A percentile compares a stretch with the other conserved stretches of the same genome.
Evolutionary conservation across 2,888 invertebrate genomes (phyloP).

Genomic region (Eupsilia transversa): DNA sequence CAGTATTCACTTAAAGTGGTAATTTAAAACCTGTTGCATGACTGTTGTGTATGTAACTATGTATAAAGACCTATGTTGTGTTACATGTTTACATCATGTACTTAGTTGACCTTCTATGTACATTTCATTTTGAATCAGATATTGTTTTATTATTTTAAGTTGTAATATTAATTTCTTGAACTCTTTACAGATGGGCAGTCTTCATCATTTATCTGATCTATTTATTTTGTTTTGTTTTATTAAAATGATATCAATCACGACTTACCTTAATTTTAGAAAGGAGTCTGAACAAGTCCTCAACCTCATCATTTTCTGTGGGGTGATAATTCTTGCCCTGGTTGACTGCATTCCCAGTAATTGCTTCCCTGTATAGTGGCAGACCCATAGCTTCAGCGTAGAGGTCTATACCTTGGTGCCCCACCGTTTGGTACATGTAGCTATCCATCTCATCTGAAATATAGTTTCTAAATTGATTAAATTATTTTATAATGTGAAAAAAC

Average conservation of each 20-base stretch:
- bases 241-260: background rate
- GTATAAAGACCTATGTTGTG: slow-evolving; percentile 16
- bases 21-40: slow-evolving; percentile 49
- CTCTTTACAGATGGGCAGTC: no score
- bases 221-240: background rate
- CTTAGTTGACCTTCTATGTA: background rate
- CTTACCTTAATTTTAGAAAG: slow-evolving; percentile 94
- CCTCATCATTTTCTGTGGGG: slow-evolving; percentile 97
- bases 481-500: background rate
- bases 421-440: slow-evolving; percentile 99
- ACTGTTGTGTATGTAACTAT: slow-evolving; percentile 2
- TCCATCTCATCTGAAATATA: slow-evolving; percentile 94
- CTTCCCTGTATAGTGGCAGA: slow-evolving; percentile 96
- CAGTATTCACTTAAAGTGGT: slow-evolving; percentile 29
- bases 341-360: slow-evolving; percentile 96
- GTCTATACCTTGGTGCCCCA: slow-evolving; percentile 98
- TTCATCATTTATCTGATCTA: no score
- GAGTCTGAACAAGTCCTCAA: slow-evolving; percentile 98
- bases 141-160: background rate
- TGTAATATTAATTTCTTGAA: background rate
- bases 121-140: background rate
- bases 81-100: slow-evolving; percentile 7
- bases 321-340: slow-evolving; percentile 94
- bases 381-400: slow-evolving; percentile 98
- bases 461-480: background rate